Conservation (phyloP, 2,888 invertebrate species). For the Leptinotarsa juncta region DNA sequence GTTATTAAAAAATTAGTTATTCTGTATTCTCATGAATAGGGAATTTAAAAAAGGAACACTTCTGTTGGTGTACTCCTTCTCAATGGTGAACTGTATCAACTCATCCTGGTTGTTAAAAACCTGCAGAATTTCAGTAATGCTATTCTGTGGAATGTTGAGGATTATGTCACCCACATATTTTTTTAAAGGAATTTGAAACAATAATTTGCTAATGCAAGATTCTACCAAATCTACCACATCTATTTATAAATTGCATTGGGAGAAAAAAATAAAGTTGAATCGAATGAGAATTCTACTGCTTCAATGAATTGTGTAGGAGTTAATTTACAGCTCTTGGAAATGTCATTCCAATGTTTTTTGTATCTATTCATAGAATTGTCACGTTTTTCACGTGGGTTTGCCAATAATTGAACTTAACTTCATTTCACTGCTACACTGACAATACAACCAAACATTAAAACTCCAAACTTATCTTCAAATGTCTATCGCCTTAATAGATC, state of each 20-base stretch:
- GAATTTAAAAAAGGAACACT: slow-evolving; percentile 40
- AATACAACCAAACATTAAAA: no score
- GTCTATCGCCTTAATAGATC: no score
- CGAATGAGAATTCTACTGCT: no score
- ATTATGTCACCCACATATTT: slow-evolving; percentile 22
- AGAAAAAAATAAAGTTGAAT: no score
- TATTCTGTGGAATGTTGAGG: slow-evolving; percentile 11
- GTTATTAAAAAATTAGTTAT: slow-evolving; percentile 27
- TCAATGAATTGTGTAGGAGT: no score
- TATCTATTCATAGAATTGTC: no score
- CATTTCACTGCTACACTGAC: no score
- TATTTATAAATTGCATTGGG: background rate
- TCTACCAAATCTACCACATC: slow-evolving; percentile 37
- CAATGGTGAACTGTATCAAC: slow-evolving; percentile 22
- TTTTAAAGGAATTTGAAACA: slow-evolving; percentile 26
- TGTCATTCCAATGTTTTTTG: no score
- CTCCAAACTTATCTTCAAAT: no score
- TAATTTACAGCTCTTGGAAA: no score
- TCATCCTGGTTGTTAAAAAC: slow-evolving; percentile 22
- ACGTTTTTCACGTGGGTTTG: no score
- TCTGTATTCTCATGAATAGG: slow-evolving; percentile 29
- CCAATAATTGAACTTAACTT: no score
- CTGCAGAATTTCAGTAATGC: slow-evolving; percentile 1
- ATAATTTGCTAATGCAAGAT: slow-evolving; percentile 22
- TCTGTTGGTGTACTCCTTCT: slow-evolving; percentile 5